Evolutionary conservation across 2,113 vertebrate species (phyloP), one percentile per base, ranked within the genome.

Genomic region (Ploceus nigricollis): DNA sequence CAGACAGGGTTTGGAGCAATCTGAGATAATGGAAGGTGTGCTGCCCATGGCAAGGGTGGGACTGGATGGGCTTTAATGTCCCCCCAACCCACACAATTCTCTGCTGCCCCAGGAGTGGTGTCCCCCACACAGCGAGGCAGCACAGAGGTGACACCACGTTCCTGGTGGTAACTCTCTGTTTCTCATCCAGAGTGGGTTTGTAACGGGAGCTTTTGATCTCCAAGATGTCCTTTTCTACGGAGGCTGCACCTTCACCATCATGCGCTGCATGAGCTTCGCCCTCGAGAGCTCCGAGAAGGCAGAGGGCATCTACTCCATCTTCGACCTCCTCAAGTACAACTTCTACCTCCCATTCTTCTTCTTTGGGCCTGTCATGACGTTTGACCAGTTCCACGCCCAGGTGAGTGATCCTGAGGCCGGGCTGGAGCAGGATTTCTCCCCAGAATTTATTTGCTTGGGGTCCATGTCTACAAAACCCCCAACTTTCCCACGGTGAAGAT

Each of bases 281-380:
- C 98, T 99, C 25, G 99, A 99, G 97, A 99, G 98, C 96, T 98
- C 97, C 6, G 97, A 99, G 61, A 98, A 40, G 95, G 98, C 98
- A 6, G 98, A 98, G 4, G 99, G 98, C 63, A 98, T 98, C 96
- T 99, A 98, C 96, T 99, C 98, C 92, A 98, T 99, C 78, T 96
- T 99, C 0, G 99, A 99, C 90, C 98, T 99, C 92, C 98, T 99
- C 97, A 99, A 99, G 92, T 99, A 99, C 98, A 99, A 99, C 97
- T 99, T 99, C 98, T 99, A 99, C 98, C 98, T 99, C 95, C 99
- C 99, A 0, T 99, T 99, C 98, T 99, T 99, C 98, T 99, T 99
- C 97, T 99, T 99, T 0, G 99, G 99, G 53, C 99, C 99, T 56
- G 97, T 99, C 97, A 99, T 99, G 99, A 99, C 99, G 0, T 99